Percentiles rank a stretch among this genome's conserved stretches.
Evolutionary conservation across 2,888 invertebrate genomes (phyloP).

Genomic region (Chaetogeoica ovagalla): DNA sequence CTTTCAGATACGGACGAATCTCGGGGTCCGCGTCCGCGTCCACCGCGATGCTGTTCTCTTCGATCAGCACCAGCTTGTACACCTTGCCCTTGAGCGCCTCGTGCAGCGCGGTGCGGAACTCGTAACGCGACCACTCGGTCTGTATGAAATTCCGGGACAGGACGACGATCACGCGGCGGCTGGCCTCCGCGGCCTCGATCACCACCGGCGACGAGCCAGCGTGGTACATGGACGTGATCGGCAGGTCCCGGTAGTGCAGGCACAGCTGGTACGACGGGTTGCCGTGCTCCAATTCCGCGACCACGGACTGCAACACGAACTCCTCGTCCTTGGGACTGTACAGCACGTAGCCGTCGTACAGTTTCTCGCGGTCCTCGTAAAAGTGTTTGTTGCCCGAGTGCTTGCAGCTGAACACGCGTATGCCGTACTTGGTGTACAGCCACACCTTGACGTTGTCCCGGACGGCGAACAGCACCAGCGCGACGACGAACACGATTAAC

Average conservation of each 20-base stretch:
- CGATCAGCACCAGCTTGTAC: constrained; percentile 84
- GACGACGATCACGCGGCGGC: constrained; percentile 82
- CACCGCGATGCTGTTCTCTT: constrained; percentile 78
- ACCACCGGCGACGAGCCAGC: constrained; percentile 61
- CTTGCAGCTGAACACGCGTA: constrained; percentile 72
- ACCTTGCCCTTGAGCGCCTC: constrained; percentile 83
- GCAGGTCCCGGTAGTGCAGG: constrained; percentile 85
- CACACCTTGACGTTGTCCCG: constrained; percentile 83
- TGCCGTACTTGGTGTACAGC: constrained; percentile 84
- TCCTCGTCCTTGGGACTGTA: constrained; percentile 91
- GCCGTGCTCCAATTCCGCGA: constrained; percentile 81
- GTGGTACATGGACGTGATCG: constrained; percentile 62
- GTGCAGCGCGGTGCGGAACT: constrained; percentile 87
- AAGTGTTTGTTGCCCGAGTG: constrained; percentile 61
- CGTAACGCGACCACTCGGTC: constrained; percentile 90
- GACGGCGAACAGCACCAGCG: constrained; percentile 81
- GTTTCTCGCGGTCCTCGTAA: constrained; percentile 74
- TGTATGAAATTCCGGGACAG: constrained; percentile 86
- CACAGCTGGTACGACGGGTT: constrained; percentile 76
- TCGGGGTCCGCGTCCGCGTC: constrained; percentile 86
- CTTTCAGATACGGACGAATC: constrained; percentile 83
- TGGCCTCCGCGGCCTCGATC: constrained; percentile 84
- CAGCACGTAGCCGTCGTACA: constrained; percentile 90
- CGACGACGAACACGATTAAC: constrained; percentile 73
- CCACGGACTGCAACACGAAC: constrained; percentile 82